Evolutionary conservation across 2,888 invertebrate genomes (phyloP).

Genomic region (Ennomos fuscantarius): DNA sequence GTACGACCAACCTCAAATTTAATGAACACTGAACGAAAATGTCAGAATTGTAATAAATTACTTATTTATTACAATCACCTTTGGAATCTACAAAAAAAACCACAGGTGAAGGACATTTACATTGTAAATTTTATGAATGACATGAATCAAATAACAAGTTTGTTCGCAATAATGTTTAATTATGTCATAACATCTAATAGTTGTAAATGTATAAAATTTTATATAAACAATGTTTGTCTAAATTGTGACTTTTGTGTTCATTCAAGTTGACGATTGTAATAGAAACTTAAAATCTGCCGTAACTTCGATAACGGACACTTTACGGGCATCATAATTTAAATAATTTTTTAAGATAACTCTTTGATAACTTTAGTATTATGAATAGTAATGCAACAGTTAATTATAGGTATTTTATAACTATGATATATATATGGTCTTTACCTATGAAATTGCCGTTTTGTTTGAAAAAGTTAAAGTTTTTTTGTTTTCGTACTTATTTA

Average conservation of each 20-base stretch:
- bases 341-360: too few species aligned
- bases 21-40: constrained; percentile 6
- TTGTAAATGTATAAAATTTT: constrained; percentile 8
- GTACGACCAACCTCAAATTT: constrained; percentile 6
- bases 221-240: not conserved
- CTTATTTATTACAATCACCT: constrained; percentile 25
- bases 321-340: too few species aligned
- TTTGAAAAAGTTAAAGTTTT: too few species aligned
- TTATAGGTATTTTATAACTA: too few species aligned
- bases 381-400: too few species aligned
- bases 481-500: too few species aligned
- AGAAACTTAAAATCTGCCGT: constrained; percentile 3
- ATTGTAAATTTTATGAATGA: constrained; percentile 25
- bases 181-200: constrained; percentile 16
- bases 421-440: too few species aligned
- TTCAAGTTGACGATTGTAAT: not conserved
- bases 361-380: too few species aligned
- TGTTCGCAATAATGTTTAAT: constrained; percentile 11
- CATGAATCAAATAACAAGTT: constrained; percentile 25
- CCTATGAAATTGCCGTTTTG: too few species aligned
- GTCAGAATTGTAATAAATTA: constrained; percentile 27
- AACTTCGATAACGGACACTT: constrained; percentile 1
- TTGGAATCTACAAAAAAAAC: constrained; percentile 15
- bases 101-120: constrained; percentile 20
- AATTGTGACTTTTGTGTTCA: constrained; percentile 2